Base-by-base conservation (phyloP, 2,888 invertebrate genomes). In the Pantelozetes paolii region DNA sequence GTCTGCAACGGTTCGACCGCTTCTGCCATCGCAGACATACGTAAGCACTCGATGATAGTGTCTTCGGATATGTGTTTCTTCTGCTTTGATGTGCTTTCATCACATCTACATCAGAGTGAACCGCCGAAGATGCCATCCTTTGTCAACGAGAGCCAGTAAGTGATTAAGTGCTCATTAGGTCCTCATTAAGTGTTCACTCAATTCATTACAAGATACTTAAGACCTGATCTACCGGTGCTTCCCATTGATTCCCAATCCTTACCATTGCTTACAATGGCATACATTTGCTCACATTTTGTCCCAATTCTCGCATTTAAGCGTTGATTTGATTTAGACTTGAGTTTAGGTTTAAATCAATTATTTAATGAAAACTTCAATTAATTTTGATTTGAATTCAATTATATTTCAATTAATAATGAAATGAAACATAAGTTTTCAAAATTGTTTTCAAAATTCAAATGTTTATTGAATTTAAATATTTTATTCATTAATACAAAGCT, bases 21-120 rank as follows among this genome's bases (percentile, higher is more conserved):
- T 15, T 30, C 57, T 73, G 59, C 75, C 32, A 32, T 26, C 36
- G 18, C 26, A 1, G 69, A 45, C 15, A 18, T 45, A 15, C 45
- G 69, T n/a, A 23, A 26, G 15, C 32, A 69, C 8, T 32, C 36
- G 18, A 69, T 48, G 42, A 71, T 71, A n/a, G 90, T 94, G 79
- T 93, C 92, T 79, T 88, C 89, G 83, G 90, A 91, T 77, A 99
- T 99, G 98, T 95, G 95, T 83, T 93, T 91, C 86, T 98, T 92
- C 86, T 99, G 99, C 88, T 99, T 98, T 86, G 98, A 99, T 86
- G 95, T 97, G 80, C 89, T 99, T 79, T 91, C 95, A 84, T 89
- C 90, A 84, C 93, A 96, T 85, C 87, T 99, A 81, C 90, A 95
- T 85, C 92, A 90, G 83, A 87, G 92, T 83, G 94, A 95, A 79